Conservation (phyloP, 92 coral and sea anemone genomes). For the Phenganax subtilis region DNA sequence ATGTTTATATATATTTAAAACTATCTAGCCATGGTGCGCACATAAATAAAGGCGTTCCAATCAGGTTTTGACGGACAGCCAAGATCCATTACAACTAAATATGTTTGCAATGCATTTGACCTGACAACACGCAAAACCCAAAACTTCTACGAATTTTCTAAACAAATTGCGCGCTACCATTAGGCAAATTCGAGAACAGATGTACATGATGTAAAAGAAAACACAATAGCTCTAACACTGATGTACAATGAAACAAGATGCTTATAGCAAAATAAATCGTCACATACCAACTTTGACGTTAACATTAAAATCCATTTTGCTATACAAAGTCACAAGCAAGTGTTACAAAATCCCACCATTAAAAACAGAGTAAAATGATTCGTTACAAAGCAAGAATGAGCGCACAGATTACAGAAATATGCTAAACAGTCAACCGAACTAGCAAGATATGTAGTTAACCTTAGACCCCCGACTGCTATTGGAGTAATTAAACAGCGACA, state of each 20-base stretch:
- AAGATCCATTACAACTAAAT: neutral
- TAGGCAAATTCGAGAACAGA: conserved; percentile 18
- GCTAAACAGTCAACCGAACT: conserved; percentile 24
- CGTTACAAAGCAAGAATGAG: neutral
- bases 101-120: conserved; percentile 8
- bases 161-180: neutral
- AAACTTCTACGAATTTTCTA: neutral
- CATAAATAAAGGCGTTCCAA: neutral
- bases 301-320: conserved; percentile 20
- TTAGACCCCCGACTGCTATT: neutral
- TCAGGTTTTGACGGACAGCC: neutral
- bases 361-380: neutral
- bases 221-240: neutral
- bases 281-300: conserved; percentile 17
- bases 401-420: conserved; percentile 2
- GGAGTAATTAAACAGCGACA: neutral
- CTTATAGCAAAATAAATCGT: neutral
- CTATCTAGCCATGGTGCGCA: too few relatives aligned
- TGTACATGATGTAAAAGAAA: neutral
- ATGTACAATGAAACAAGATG: neutral
- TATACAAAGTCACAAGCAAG: neutral
- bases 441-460: conserved; percentile 15
- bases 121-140: neutral
- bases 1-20: too few relatives aligned
- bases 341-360: neutral